phyloP scores from a whole-genome alignment of 1,140 invertebrate species.

The Bombus pyrosoma region DNA sequence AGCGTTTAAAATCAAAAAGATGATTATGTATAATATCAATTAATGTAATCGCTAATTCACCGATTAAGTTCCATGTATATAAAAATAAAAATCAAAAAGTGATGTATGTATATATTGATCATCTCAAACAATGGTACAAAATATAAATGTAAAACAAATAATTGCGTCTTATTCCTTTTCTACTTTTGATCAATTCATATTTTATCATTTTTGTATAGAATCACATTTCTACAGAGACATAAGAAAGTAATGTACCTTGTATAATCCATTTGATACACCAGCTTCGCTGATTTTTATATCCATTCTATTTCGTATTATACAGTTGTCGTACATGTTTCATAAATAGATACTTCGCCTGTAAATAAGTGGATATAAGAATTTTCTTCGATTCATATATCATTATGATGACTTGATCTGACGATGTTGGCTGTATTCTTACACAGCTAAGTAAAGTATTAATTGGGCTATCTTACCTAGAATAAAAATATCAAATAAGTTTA shows the following conservation, averaged over 20 bases:
- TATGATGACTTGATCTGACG: constrained; percentile 66
- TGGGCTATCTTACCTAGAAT: constrained; percentile 77
- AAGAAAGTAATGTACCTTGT: constrained; percentile 66
- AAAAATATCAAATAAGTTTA: constrained; percentile 80
- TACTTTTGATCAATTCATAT: constrained; percentile 26
- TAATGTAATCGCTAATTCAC: constrained; percentile 6
- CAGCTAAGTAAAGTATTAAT: constrained; percentile 77
- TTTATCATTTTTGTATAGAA: constrained; percentile 43
- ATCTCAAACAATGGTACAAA: constrained; percentile 52
- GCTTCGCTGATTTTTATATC: constrained; percentile 64
- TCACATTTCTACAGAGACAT: constrained; percentile 45
- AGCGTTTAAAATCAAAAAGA: background rate
- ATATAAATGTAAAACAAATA: constrained; percentile 55
- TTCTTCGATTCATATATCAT: constrained; percentile 48
- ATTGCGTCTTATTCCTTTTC: constrained; percentile 11
- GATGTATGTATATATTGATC: constrained; percentile 41
- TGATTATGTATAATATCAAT: background rate
- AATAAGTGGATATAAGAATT: constrained; percentile 62
- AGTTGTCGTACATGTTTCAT: constrained; percentile 63
- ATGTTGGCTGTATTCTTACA: constrained; percentile 75
- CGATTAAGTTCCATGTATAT: background rate
- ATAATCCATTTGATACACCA: constrained; percentile 68
- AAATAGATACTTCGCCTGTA: constrained; percentile 64
- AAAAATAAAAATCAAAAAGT: constrained; percentile 52
- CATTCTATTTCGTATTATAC: constrained; percentile 67